phyloP scores from a whole-genome alignment of 2,113 vertebrate genomes.

The Phaethornis superciliosus region DNA sequence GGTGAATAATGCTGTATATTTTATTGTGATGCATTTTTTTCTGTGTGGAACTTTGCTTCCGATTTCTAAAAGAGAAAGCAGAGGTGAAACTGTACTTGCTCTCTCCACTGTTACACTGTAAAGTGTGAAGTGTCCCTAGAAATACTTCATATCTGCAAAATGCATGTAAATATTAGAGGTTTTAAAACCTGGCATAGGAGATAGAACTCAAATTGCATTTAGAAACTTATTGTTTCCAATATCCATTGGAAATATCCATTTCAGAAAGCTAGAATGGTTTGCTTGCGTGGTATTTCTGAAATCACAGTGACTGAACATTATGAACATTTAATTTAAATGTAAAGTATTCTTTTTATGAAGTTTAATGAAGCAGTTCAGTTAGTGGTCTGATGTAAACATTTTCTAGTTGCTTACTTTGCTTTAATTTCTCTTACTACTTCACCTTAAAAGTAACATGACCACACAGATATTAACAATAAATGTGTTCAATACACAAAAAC shows the following conservation, averaged over 20 bases:
- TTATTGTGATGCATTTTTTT: background rate
- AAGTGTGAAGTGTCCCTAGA: background rate
- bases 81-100: background rate
- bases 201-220: background rate
- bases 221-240: background rate
- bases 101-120: background rate
- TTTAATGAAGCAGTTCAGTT: background rate
- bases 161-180: background rate
- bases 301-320: background rate
- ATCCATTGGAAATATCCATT: background rate
- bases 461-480: background rate
- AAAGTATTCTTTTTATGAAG: background rate
- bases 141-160: background rate
- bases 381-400: background rate
- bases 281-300: background rate
- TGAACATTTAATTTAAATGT: background rate
- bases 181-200: background rate
- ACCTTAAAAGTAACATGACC: background rate
- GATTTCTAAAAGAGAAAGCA: background rate
- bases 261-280: background rate
- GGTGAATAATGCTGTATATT: fast-evolving
- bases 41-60: background rate
- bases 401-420: background rate
- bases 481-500: background rate
- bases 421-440: background rate